Percentiles rank a stretch among this genome's conserved stretches.
These are phyloP conservation scores for Chelon auratus DNA, from an alignment of 2,797 vertebrate genomes.

Conservation along the genomic window DNA sequence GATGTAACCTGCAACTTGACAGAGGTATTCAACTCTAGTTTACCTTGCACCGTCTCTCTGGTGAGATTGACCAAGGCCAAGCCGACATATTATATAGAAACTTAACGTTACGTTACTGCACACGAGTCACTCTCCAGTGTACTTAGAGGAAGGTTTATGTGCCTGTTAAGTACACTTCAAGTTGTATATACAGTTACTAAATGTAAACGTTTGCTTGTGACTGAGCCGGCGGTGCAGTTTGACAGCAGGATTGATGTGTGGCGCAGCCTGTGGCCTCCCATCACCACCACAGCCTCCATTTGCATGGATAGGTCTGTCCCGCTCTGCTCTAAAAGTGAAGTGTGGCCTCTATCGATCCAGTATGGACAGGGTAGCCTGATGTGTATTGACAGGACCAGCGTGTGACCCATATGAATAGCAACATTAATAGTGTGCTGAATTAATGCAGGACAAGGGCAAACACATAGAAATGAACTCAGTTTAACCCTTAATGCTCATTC, in stretches of 20 bases:
- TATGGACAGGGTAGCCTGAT: conserved; percentile 42
- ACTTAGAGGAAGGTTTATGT: not conserved
- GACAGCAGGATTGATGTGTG: conserved; percentile 41
- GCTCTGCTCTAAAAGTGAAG: conserved; percentile 37
- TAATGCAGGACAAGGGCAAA: conserved; percentile 31
- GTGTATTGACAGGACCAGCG: conserved; percentile 61
- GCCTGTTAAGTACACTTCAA: not conserved
- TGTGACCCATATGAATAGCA: conserved; percentile 69
- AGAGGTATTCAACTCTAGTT: too few species aligned
- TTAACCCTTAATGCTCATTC: not conserved
- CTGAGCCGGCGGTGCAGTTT: not conserved
- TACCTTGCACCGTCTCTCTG: not conserved
- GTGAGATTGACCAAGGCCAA: not conserved
- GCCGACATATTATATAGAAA: not conserved
- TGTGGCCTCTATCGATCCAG: conserved; percentile 40
- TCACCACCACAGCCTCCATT: conserved; percentile 18
- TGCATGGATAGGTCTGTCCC: conserved; percentile 22
- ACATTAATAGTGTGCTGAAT: conserved; percentile 30
- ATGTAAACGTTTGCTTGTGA: not conserved
- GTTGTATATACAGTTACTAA: not conserved
- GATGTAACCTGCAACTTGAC: too few species aligned
- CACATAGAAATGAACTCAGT: conserved; percentile 1
- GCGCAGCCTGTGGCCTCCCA: conserved; percentile 19
- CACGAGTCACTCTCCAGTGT: not conserved
- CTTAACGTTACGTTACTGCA: not conserved